These are phyloP conservation scores for Tryphoninae sp. DNA, from an alignment of 2,888 invertebrate genomes.

Conservation along the genomic window DNA sequence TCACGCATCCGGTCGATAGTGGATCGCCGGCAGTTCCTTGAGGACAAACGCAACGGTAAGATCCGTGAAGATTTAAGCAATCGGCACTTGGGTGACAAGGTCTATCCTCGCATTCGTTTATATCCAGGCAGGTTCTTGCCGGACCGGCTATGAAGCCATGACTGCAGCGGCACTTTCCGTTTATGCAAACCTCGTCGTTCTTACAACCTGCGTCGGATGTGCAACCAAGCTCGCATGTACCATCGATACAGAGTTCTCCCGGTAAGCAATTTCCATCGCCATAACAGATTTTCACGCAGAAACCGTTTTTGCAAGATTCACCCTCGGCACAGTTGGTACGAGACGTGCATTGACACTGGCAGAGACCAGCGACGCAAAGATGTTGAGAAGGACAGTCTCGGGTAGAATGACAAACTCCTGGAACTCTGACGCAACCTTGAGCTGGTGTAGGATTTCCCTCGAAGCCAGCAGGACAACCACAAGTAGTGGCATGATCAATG, in stretches of 20 bases:
- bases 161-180: conserved; percentile 89
- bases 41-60: conserved; percentile 91
- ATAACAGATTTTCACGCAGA: conserved; percentile 93
- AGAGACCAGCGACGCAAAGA: conserved; percentile 89
- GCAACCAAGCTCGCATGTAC: conserved; percentile 92
- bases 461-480: conserved; percentile 92
- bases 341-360: conserved; percentile 90
- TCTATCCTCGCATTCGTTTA: conserved; percentile 90
- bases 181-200: conserved; percentile 89
- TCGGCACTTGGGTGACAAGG: conserved; percentile 91
- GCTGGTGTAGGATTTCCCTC: conserved; percentile 93
- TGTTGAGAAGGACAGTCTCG: conserved; percentile 90
- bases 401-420: conserved; percentile 86
- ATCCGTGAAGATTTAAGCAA: conserved; percentile 91
- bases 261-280: conserved; percentile 94
- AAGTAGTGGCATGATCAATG: conserved; percentile 88
- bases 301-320: conserved; percentile 90
- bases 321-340: conserved; percentile 90
- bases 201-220: conserved; percentile 91
- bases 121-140: conserved; percentile 88
- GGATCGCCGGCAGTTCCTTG: conserved; percentile 91
- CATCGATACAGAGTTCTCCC: conserved; percentile 93
- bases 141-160: conserved; percentile 89
- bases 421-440: conserved; percentile 93
- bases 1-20: conserved; percentile 83